These are phyloP conservation scores for Desoria tigrina DNA, from an alignment of 2,888 invertebrate genomes.

Conservation along the genomic window DNA sequence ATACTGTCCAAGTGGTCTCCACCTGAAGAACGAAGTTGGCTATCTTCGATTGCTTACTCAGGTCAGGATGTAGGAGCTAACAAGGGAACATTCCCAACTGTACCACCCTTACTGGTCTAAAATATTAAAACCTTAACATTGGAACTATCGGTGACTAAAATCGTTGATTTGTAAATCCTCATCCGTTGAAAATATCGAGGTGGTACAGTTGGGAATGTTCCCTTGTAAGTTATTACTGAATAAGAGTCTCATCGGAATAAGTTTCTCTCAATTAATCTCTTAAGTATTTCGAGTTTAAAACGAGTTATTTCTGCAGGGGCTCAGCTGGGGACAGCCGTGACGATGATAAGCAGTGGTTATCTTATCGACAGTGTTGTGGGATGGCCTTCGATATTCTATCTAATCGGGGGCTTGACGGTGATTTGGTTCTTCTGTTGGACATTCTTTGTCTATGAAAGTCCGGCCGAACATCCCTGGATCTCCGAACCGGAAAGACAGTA, in stretches of 20 bases:
- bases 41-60: slow-evolving; percentile 83
- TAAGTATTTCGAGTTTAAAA: too few species aligned
- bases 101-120: too few species aligned
- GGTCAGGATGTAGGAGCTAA: too few species aligned
- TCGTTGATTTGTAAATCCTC: too few species aligned
- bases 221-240: too few species aligned
- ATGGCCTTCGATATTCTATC: slow-evolving; percentile 85
- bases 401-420: slow-evolving; percentile 75
- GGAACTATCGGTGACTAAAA: too few species aligned
- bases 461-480: slow-evolving; percentile 72
- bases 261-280: too few species aligned
- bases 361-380: slow-evolving; percentile 68
- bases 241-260: too few species aligned
- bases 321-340: slow-evolving; percentile 88
- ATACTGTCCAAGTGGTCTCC: slow-evolving; percentile 92
- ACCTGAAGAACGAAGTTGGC: slow-evolving; percentile 82
- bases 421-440: slow-evolving; percentile 82
- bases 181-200: too few species aligned
- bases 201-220: too few species aligned
- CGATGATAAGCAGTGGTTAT: slow-evolving; percentile 80
- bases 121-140: too few species aligned
- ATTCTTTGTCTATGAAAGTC: slow-evolving; percentile 71
- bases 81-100: too few species aligned
- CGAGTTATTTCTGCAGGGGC: slow-evolving; percentile 62
- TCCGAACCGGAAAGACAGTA: slow-evolving; percentile 71